Evolutionary conservation across 2,113 vertebrate genomes (phyloP).

Genomic region (Ceuthmochares aereus): DNA sequence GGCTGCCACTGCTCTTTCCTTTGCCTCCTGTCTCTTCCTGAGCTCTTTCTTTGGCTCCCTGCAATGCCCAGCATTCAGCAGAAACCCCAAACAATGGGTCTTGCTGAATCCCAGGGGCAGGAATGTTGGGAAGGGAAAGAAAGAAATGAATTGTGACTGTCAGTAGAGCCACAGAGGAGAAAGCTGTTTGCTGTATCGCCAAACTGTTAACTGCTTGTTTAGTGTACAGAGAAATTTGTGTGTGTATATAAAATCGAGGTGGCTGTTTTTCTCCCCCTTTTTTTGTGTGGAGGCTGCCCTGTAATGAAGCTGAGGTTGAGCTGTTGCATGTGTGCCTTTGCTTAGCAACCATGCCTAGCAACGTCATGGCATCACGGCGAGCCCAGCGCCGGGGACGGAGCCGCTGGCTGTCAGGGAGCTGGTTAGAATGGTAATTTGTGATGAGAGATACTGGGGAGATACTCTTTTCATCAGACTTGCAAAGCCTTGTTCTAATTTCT

Average conservation of each 20-base stretch:
- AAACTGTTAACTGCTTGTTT: not conserved
- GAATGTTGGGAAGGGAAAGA: not conserved
- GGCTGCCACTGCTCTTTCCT: not conserved
- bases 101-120: not conserved
- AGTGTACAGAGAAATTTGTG: not conserved
- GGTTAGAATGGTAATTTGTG: slow-evolving; percentile 5
- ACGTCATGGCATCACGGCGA: not conserved
- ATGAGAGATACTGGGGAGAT: not conserved
- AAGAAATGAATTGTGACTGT: not conserved
- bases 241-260: not conserved
- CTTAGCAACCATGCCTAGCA: slow-evolving; percentile 67
- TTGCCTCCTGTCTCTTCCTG: not conserved
- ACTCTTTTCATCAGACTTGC: not conserved
- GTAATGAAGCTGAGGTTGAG: not conserved
- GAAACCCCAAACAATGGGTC: not conserved
- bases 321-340: slow-evolving; percentile 21
- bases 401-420: not conserved
- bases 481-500: not conserved
- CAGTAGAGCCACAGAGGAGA: rapidly evolving
- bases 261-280: not conserved
- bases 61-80: not conserved
- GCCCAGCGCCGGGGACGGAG: not conserved
- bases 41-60: not conserved
- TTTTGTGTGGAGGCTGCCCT: not conserved
- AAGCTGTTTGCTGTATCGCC: rapidly evolving